Base-by-base conservation (phyloP, 1,140 invertebrate genomes). In the Cyclargus thomasi region DNA sequence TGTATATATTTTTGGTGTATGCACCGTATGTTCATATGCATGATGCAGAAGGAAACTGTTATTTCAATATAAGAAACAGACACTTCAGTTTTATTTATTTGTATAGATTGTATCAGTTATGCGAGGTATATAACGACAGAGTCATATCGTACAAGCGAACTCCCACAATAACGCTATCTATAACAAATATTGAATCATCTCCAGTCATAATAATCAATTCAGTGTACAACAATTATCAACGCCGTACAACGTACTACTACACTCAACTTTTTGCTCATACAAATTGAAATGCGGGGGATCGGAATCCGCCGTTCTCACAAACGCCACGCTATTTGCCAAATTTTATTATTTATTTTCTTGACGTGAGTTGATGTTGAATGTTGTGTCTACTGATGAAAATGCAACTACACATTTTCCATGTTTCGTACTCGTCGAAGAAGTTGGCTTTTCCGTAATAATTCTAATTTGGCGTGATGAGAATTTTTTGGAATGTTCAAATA, bases 271-370 rank as follows among this genome's bases (percentile, higher is more conserved):
- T 59, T 20, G 55, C 55, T 59, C 55, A 20, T 18, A 20, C 20
- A 59, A 59, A 55, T 18, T 55, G 18, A 59, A 59, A 59, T 59
- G 55, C 55, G 55, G 55, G 55, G 55, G 55, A 59, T 59, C 55
- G 55, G 55, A 18, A 59, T 59, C 55, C 55, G 55, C 55, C 18
- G 55, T 21, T 59, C 20, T 20, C 18, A 59, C 55, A 59, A 59
- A 59, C 55, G 17, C 55, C 20, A 2, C 0, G 18, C 55, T 20
- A 20, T 59, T 59, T 59, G 55, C 55, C 55, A 59, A 59, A 59
- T 20, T 59, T 59, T 59, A 20, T 59, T 18, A 59, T 59, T 59
- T 59, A 59, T 59, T 59, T 11, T 18, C 6, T 59, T 21, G 55
- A 59, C 55, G 55, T 11, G 55, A 59, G 20, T 17, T 10, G 20